A percentile compares a stretch with the other conserved stretches of the same genome.
phyloP scores from a whole-genome alignment of 2,113 vertebrate genomes.

The Dromiciops gliroides region DNA sequence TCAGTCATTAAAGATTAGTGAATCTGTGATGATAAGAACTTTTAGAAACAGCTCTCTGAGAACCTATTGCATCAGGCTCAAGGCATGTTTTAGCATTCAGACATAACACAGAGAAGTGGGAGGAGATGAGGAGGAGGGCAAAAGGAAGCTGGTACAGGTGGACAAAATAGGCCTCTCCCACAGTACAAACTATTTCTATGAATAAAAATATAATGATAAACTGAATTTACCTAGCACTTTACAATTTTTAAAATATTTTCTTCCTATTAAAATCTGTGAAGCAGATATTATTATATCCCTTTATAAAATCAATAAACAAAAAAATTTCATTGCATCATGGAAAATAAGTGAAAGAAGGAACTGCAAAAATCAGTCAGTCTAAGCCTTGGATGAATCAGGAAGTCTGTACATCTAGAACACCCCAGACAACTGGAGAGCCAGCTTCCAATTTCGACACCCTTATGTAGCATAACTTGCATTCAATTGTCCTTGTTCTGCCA shows the following conservation, averaged over 20 bases:
- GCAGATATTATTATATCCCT: neutral
- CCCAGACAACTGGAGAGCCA: neutral
- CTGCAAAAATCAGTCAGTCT: neutral
- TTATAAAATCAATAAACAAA: neutral
- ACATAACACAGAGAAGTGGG: neutral
- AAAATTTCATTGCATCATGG: neutral
- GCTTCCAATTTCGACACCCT: neutral
- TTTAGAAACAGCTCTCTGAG: neutral
- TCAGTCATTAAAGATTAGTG: neutral
- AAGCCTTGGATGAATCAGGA: neutral
- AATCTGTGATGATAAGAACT: neutral
- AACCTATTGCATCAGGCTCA: neutral
- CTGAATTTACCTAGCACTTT: neutral
- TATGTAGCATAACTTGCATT: neutral
- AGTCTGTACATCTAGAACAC: neutral
- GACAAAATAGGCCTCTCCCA: neutral
- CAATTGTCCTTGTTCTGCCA: neutral
- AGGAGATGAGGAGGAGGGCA: neutral
- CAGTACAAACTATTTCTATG: neutral
- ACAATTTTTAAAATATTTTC: neutral
- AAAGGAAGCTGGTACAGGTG: neutral
- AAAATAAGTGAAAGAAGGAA: neutral
- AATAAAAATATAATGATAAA: neutral
- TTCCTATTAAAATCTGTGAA: neutral
- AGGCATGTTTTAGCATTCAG: neutral